Evolutionary conservation across 2,797 vertebrate genomes (phyloP), one percentile per base, ranked within the genome.

Genomic region (Pseudomugil gertrudae): DNA sequence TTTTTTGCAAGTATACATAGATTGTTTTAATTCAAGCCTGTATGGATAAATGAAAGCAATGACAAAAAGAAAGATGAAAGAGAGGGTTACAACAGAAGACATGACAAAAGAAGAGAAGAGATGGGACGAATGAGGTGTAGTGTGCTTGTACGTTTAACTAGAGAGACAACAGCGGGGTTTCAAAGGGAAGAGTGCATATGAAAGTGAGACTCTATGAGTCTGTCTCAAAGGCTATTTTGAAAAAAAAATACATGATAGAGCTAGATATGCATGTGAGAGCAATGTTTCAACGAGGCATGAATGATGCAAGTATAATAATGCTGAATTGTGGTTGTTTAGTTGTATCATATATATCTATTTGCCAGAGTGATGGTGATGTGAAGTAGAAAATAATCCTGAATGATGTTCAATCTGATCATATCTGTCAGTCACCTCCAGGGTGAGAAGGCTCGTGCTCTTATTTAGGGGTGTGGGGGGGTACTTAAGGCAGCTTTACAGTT

Each of bases 401-500:
- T 81, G 87, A 84, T 86, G 81, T 47, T 79, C 71, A 19, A 53
- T 48, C 78, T 85, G 87, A 91, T 89, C 63, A 55, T 75, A 79
- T 88, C 72, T 87, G 87, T 91, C 89, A 89, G 66, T 80, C 74
- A 79, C 69, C 87, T 84, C 64, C 74, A 74, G 81, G 84, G 63
- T 59, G 45, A 74, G 56, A 74, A 43, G 67, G 70, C 74, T 70
- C 45, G 32, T 59, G 67, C 66, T 81, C 57, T 40, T 56, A 76
- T 69, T 71, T 64, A 71, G 72, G 66, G 76, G 63, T 81, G 75
- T 69, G 57, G 62, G 40, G 43, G 38, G 70, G 59, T 60, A 76
- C 47, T 69, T 64, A 23, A 77, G 66, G 66, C 68, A 64, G 26
- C 61, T 53, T 62, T 63, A 63, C 38, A 51, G 43, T 70, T 71